Conservation (phyloP, 2,113 vertebrate genomes). For the Ictidomys tridecemlineatus region DNA sequence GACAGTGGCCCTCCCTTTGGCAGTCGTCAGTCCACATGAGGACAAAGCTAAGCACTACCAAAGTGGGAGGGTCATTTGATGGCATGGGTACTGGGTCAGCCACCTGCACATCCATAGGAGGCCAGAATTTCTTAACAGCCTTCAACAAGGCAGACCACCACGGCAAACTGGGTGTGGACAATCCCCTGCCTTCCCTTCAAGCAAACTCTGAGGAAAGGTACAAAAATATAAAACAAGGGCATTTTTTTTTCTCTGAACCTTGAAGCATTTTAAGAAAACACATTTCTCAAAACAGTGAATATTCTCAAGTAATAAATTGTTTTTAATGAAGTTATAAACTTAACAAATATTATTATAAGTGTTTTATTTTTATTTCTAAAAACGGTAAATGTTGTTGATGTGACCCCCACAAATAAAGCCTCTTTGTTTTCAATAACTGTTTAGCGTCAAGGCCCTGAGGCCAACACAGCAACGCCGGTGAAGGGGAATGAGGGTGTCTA, state of each 20-base stretch:
- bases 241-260: not conserved
- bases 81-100: not conserved
- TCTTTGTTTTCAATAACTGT: not conserved
- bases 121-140: not conserved
- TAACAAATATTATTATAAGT: no score
- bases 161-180: not conserved
- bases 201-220: not conserved
- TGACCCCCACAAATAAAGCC: not conserved
- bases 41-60: not conserved
- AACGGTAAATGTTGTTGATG: no score
- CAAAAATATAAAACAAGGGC: not conserved
- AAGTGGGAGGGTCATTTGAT: not conserved
- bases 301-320: not conserved
- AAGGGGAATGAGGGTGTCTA: not conserved
- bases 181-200: not conserved
- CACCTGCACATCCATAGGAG: not conserved
- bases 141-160: not conserved
- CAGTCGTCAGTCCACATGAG: rapidly evolving
- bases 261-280: not conserved
- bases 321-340: not conserved
- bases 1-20: not conserved
- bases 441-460: not conserved
- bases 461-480: not conserved
- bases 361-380: no score
- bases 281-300: not conserved